phyloP scores from a whole-genome alignment of 2,113 vertebrate species.

The Formicarius rufipectus region DNA sequence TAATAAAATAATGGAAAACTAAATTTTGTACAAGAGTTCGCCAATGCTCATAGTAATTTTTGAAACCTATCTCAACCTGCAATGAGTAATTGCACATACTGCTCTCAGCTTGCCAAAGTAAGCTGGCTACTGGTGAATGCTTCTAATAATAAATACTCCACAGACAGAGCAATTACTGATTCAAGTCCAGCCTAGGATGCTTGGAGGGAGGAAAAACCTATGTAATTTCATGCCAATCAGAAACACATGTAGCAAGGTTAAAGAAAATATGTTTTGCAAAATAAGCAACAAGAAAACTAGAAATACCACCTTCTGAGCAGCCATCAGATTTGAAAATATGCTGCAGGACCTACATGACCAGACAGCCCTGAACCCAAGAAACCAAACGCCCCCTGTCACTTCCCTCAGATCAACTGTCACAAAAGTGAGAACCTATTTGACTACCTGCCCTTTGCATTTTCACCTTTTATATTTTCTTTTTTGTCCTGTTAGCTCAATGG shows the following conservation, averaged over 20 bases:
- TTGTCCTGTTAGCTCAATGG: neutral
- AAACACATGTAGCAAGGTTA: neutral
- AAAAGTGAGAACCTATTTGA: neutral
- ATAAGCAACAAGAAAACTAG: neutral
- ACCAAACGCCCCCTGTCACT: neutral
- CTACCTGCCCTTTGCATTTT: neutral
- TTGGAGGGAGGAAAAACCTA: fast-evolving
- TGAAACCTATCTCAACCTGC: neutral
- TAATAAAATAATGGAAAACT: neutral
- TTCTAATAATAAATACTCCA: slow-evolving; percentile 9
- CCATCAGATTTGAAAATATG: neutral
- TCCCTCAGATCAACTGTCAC: neutral
- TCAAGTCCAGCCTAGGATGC: neutral
- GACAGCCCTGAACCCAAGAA: neutral
- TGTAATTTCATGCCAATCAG: neutral
- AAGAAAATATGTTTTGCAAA: neutral
- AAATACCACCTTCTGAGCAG: neutral
- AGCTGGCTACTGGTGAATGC: neutral
- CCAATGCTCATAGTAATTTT: neutral
- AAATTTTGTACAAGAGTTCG: neutral
- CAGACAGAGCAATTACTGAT: slow-evolving; percentile 14
- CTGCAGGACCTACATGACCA: neutral
- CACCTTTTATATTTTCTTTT: neutral
- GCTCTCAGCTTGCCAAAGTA: neutral
- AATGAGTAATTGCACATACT: neutral